Evolutionary conservation across 2,797 vertebrate genomes (phyloP).

Genomic region (Graptemys geographica): DNA sequence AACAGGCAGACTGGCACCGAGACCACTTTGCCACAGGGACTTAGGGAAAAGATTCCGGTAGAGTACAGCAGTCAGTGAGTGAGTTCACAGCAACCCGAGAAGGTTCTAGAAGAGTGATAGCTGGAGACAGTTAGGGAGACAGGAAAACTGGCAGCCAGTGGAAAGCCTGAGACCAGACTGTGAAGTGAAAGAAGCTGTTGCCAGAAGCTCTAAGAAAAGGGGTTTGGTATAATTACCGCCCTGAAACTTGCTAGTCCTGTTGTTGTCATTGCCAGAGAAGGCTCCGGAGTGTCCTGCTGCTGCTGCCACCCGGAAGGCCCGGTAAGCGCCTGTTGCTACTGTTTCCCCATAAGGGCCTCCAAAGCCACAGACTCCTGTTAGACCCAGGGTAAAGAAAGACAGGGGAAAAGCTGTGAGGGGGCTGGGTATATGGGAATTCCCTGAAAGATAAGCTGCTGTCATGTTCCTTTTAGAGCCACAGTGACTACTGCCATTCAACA

Average conservation of each 20-base stretch:
- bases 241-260: slow-evolving; percentile 88
- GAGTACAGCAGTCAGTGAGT: slow-evolving; percentile 37
- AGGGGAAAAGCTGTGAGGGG: slow-evolving; percentile 79
- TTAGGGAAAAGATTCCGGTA: background rate
- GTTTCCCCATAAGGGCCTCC: slow-evolving; percentile 87
- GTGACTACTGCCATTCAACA: rapidly evolving
- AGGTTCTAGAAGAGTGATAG: slow-evolving; percentile 41
- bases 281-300: slow-evolving; percentile 85
- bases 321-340: slow-evolving; percentile 85
- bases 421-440: slow-evolving; percentile 41
- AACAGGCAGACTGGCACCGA: slow-evolving; percentile 3
- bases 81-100: background rate
- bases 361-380: slow-evolving; percentile 87
- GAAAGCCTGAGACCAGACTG: slow-evolving; percentile 56
- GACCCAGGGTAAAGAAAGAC: slow-evolving; percentile 79
- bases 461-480: background rate
- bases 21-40: slow-evolving; percentile 1
- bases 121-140: slow-evolving; percentile 57
- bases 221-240: slow-evolving; percentile 85
- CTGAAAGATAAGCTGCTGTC: slow-evolving; percentile 20
- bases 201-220: slow-evolving; percentile 75
- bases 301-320: slow-evolving; percentile 84
- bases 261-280: slow-evolving; percentile 84
- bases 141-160: slow-evolving; percentile 56
- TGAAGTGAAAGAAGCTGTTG: slow-evolving; percentile 66